Conservation (phyloP, 2,113 vertebrate genomes). For the Cromileptes altivelis region DNA sequence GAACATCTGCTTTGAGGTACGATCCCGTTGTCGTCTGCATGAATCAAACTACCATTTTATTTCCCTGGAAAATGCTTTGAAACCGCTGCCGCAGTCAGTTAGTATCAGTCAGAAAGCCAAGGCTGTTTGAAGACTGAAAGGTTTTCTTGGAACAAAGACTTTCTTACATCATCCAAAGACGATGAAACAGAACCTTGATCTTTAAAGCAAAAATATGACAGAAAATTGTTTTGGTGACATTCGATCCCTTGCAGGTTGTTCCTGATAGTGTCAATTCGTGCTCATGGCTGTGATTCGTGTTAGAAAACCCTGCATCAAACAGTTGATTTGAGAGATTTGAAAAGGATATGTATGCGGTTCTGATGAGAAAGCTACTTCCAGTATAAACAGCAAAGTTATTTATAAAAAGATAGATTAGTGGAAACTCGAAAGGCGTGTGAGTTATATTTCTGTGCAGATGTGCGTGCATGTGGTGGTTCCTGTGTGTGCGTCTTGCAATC, state of each 20-base stretch:
- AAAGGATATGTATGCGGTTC: background rate
- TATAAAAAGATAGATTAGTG: slow-evolving; percentile 45
- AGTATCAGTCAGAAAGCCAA: background rate
- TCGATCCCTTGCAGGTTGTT: background rate
- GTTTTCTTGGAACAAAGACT: slow-evolving; percentile 11
- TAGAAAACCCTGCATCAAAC: background rate
- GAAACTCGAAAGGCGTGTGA: slow-evolving; percentile 19
- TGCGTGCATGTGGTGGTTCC: slow-evolving; percentile 24
- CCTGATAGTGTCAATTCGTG: background rate
- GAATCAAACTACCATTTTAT: slow-evolving; percentile 13
- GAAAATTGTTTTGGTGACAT: background rate
- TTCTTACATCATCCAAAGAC: slow-evolving; percentile 18
- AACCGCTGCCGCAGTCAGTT: background rate
- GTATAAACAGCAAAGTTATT: slow-evolving; percentile 55
- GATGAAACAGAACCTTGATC: slow-evolving; percentile 15
- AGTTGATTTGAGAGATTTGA: background rate
- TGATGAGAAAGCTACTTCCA: slow-evolving; percentile 41
- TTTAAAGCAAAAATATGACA: background rate
- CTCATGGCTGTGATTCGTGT: background rate
- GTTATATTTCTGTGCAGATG: slow-evolving; percentile 14
- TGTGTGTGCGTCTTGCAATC: slow-evolving; percentile 22
- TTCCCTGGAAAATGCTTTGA: slow-evolving; percentile 34
- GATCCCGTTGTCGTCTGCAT: slow-evolving; percentile 28
- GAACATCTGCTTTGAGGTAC: slow-evolving; percentile 45
- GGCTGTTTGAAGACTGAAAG: slow-evolving; percentile 29